Base-by-base conservation (phyloP, 2,113 vertebrate species). In the Chroicocephalus ridibundus region DNA sequence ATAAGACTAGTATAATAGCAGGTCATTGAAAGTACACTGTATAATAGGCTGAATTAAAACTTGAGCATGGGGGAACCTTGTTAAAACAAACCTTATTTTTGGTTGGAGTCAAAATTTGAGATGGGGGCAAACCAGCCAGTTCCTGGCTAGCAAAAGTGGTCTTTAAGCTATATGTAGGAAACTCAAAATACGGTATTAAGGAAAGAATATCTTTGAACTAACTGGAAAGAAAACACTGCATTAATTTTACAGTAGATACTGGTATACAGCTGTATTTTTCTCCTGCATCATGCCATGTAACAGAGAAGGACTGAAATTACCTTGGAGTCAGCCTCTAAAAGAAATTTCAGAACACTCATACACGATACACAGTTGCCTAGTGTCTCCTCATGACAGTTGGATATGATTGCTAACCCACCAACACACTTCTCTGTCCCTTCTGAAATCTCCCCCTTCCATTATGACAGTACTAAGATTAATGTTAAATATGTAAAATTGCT, bases 321-420 rank as follows among this genome's bases (percentile, higher is more conserved):
- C 21, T 52, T 42, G 11, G 10, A 66, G 27, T 62, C 24, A 54
- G 11, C 24, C 13, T 40, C 8, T 40, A 66, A 90, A 82, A 74
- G 15, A 72, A 82, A 85, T 70, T 82, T 19, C n/a, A 44, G 13
- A 54, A 79, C 58, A 77, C 11, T 51, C 2, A 2, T 40, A 44
- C 21, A 9, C 1, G 5, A 2, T 40, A 44, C 21, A 9, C 1
- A 5, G 49, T 42, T 76, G 15, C 4, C 13, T 65, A 36, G 6
- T 36, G 21, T 69, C 5, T 88, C 13, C 10, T 69, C 4, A 0
- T 46, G 51, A 74, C 9, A 26, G 21, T 44, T 74, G 6, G 27
- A 22, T 80, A 29, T 32, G 9, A 31, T 44, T 92, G 34, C n/a
- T 58, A 85, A 57, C 10, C 11, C n/a, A 77, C n/a, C 40, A 87